Evolutionary conservation across 2,888 invertebrate species (phyloP), one percentile per base, ranked within the genome.

Genomic region (Clitarchus hookeri): DNA sequence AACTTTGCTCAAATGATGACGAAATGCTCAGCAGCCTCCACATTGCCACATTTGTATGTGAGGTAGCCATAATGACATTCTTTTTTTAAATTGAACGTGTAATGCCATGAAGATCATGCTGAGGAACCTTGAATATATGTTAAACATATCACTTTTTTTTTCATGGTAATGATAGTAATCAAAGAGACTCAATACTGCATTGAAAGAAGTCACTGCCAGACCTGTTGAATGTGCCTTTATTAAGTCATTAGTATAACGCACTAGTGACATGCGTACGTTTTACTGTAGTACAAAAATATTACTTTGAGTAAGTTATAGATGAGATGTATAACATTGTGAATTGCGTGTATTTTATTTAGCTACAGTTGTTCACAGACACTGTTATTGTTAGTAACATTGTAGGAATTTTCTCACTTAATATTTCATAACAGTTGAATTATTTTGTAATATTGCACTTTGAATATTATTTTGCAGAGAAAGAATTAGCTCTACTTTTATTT

Each of bases 161-260:
- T 65, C 23, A 23, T 65, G n/a, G 16, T 65, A 23, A 16, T n/a
- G 65, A 11, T 65, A 23, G 65, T n/a, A 65, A 65, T 65, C 65
- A 65, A 53, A 65, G 65, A 65, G 65, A 65, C 65, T 65, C 65
- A 65, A 65, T 65, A 65, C 65, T 12, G n/a, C n/a, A n/a, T 65
- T 65, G 65, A 65, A 65, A 65, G 65, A 65, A 23, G 65, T 65
- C 65, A 65, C 65, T 65, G 65, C 65, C 65, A 65, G 19, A 65
- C 65, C 65, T 65, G 65, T 16, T 16, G 11, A 48, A 65, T n/a
- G 65, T 65, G 65, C 65, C 65, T 65, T 65, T 3, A 65, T 16
- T 16, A n/a, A 65, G 65, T 65, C 65, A 65, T 65, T 65, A 65
- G 65, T 65, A 65, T 65, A 9, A 65, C 19, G 16, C 6, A 3